Evolutionary conservation across 2,797 vertebrate genomes (phyloP).

Genomic region (Parambassis ranga): DNA sequence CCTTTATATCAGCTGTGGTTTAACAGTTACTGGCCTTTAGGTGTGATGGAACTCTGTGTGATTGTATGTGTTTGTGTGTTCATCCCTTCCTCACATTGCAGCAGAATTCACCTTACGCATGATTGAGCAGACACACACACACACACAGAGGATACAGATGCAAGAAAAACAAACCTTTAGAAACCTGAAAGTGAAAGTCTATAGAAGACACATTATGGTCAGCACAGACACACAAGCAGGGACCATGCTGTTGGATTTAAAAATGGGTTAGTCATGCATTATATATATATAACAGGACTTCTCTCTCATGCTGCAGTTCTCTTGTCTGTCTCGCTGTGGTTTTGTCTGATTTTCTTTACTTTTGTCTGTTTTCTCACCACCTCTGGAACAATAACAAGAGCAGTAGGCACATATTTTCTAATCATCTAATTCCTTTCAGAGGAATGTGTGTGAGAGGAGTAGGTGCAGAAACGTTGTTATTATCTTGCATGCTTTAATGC

Average conservation of each 20-base stretch:
- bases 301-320: not conserved
- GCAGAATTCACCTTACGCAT: conserved; percentile 4
- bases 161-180: not conserved
- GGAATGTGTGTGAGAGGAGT: not conserved
- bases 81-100: not conserved
- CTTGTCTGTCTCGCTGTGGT: not conserved
- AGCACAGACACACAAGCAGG: not conserved
- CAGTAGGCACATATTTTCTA: not conserved
- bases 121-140: not conserved
- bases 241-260: conserved; percentile 16
- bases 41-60: not conserved
- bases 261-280: conserved; percentile 72
- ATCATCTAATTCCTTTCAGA: conserved; percentile 4
- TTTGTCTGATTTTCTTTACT: not conserved
- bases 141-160: not conserved
- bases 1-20: conserved; percentile 14
- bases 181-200: not conserved
- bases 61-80: not conserved
- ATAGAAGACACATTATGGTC: not conserved
- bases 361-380: not conserved
- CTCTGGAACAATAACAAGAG: not conserved
- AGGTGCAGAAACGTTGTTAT: conserved; percentile 3
- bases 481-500: not conserved
- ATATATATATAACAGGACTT: conserved; percentile 61
- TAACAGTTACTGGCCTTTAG: not conserved